Base-by-base conservation (phyloP, 2,888 invertebrate genomes). In the Margaritifera margaritifera region DNA sequence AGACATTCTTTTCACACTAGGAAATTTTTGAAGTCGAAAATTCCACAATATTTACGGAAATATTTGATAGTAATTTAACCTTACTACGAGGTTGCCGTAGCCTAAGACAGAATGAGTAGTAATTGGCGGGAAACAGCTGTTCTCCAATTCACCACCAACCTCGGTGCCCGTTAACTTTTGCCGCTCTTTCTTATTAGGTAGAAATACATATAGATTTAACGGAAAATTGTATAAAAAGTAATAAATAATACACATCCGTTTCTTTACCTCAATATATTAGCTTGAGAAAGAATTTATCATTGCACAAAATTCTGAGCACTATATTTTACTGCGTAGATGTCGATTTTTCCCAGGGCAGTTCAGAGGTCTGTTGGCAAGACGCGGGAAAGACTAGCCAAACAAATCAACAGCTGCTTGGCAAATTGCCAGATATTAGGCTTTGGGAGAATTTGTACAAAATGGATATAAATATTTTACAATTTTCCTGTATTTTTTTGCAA, bases 91-190 rank as follows among this genome's bases (percentile, higher is more conserved):
- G 80, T 80, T 79, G 81, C 80, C 80, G 81, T 81, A 78, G 83
- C 81, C 79, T 78, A 74, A 70, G 78, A 77, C 74, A 85, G 84
- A 87, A 85, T 84, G 87, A 86, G 86, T 86, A 86, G 82, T 85
- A 86, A 87, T 87, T 88, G 88, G 88, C 88, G 88, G 87, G 87
- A 88, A 88, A 86, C 82, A 79, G 84, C 82, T 82, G 82, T 81
- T 78, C 76, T 80, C 76, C 80, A 77, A 84, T 86, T 84, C 84
- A 86, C 79, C 77, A 75, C 75, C 68, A 72, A 72, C 73, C 66
- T 71, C 67, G 56, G 60, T 67, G 70, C 63, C 59, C 62, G 68
- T 60, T 22, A 53, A n/a, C 24, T 58, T 66, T 71, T 71, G 57
- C 71, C 71, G 71, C 71, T 71, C 71, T 71, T 71, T 66, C 59